phyloP scores from a whole-genome alignment of 1,140 invertebrate genomes.

The Rhopalosiphum maidis region DNA sequence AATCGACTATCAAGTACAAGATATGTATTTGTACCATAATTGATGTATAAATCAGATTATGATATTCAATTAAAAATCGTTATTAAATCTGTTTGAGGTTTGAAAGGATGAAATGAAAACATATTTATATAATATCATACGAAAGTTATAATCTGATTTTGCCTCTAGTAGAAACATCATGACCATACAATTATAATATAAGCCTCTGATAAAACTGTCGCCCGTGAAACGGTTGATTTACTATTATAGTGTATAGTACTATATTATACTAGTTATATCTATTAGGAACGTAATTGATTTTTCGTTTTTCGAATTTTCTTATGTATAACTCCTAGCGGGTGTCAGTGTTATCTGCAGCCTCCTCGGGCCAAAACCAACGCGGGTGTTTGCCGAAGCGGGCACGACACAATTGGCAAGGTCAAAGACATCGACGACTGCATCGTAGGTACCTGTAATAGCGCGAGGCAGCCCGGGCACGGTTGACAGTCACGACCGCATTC shows the following conservation, averaged over 20 bases:
- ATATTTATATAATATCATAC: not conserved
- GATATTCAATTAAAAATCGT: too few relatives aligned
- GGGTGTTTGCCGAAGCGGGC: not conserved
- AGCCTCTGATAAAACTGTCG: not conserved
- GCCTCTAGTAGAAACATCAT: not conserved
- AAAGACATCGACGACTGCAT: conserved; percentile 20
- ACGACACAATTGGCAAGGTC: conserved; percentile 41
- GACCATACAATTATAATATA: not conserved
- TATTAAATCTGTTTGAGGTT: too few relatives aligned
- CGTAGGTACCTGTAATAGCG: not conserved
- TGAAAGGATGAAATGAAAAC: too few relatives aligned
- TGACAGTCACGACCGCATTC: conserved; percentile 51
- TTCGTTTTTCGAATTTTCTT: not conserved
- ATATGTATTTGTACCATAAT: too few relatives aligned
- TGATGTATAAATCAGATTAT: too few relatives aligned
- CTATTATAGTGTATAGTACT: too few relatives aligned
- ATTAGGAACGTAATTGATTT: not conserved
- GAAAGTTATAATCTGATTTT: not conserved
- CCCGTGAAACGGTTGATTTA: too few relatives aligned
- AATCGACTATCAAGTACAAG: too few relatives aligned
- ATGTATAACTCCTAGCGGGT: not conserved
- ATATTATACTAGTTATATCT: too few relatives aligned
- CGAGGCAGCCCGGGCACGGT: conserved; percentile 33
- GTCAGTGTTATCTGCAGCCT: not conserved
- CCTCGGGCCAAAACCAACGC: not conserved